Base-by-base conservation (phyloP, 1,140 invertebrate genomes). In the Drosophila nebulosa region DNA sequence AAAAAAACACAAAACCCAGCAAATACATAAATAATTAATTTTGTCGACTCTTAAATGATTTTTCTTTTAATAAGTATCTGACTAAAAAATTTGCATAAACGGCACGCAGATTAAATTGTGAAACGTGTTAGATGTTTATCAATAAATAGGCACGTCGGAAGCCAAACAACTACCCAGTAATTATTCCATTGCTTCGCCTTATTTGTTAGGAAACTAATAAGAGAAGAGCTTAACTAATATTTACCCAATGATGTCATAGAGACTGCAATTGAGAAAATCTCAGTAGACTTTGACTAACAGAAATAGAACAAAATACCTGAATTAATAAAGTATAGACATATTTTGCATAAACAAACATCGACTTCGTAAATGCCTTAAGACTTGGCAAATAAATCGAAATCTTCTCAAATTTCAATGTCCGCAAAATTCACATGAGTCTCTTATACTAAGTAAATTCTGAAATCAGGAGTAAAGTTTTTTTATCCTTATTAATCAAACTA, bases 41-140 rank as follows among this genome's bases (percentile, higher is more conserved):
- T 21, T 58, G 57, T 55, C 60, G 56, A 55, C 50, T 63, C 27
- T 30, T 30, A 9, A 30, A 30, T 30, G 60, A 51, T 67, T 58
- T 46, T 67, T 32, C 66, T 26, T 58, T 60, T 56, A 51, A 51
- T 30, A 51, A 73, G 65, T 62, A 62, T 71, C 74, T 66, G 64
- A 46, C 57, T 60, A 7, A 61, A 61, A 56, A 36, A 81, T 86
- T 72, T 81, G 74, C 83, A 78, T 81, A 78, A 81, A 63, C 62
- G 62, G 68, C 64, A 78, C 64, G 83, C 78, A 77, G 81, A 85
- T 86, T 86, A 71, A 86, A 85, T 50, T 59, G 78, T 70, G 64
- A 81, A 78, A 86, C 81, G 83, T 88, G 83, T 80, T 88, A 86
- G 81, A 88, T 81, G 51, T 64, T 58, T 86, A 86, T 86, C 81